phyloP scores from a whole-genome alignment of 2,113 vertebrate species.

The Candoia aspera region DNA sequence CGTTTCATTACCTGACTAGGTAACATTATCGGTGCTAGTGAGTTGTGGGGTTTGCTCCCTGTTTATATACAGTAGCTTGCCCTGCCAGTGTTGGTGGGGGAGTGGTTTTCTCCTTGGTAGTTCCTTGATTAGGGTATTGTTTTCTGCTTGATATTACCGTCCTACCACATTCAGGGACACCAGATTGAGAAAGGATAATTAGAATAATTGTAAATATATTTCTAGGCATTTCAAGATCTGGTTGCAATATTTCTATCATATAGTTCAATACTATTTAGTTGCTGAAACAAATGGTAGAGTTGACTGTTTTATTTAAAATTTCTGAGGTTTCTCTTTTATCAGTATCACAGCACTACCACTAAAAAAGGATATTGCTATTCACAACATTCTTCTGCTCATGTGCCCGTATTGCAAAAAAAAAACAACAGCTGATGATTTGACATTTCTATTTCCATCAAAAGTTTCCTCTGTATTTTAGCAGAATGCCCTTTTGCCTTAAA shows the following conservation, averaged over 20 bases:
- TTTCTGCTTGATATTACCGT: neutral
- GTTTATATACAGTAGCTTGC: neutral
- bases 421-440: neutral
- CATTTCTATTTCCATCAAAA: neutral
- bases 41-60: neutral
- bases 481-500: neutral
- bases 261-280: neutral
- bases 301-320: neutral
- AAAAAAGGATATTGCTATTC: neutral
- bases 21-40: neutral
- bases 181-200: neutral
- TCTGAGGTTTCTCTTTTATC: neutral
- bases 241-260: neutral
- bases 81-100: neutral
- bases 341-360: neutral
- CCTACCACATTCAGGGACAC: neutral
- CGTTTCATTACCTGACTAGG: neutral
- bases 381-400: neutral
- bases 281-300: neutral
- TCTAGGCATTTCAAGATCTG: neutral
- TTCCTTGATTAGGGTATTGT: neutral
- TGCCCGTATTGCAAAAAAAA: neutral
- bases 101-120: neutral
- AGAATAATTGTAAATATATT: neutral
- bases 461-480: neutral